phyloP scores from a whole-genome alignment of 2,888 invertebrate species.

The Pheosia gnoma region DNA sequence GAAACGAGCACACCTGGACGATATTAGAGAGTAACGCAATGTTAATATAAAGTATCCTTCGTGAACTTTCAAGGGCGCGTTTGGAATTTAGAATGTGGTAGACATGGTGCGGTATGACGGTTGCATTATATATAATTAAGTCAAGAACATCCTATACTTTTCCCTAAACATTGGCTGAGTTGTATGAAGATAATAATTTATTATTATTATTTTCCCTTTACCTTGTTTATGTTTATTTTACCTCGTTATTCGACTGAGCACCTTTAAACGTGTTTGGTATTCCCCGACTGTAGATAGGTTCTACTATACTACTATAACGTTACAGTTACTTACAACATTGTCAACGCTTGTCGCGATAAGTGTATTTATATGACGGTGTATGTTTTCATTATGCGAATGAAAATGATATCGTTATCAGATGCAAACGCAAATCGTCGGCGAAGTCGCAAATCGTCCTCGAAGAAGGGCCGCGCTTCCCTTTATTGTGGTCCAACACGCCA shows the following conservation, averaged over 20 bases:
- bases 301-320: neutral
- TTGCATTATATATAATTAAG: no score
- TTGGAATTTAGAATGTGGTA: neutral
- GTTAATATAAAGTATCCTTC: neutral
- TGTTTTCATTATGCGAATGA: conserved; percentile 5
- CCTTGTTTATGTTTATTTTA: no score
- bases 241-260: no score
- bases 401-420: conserved; percentile 8
- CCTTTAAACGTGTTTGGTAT: neutral
- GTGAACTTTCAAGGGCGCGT: neutral
- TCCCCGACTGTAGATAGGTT: neutral
- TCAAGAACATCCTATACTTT: no score
- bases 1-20: neutral
- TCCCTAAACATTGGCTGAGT: no score
- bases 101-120: no score
- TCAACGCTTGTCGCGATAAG: conserved; percentile 5
- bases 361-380: conserved; percentile 2
- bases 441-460: conserved; percentile 4
- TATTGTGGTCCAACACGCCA: conserved; percentile 1
- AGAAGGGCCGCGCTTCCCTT: neutral
- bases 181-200: no score
- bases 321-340: neutral
- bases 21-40: neutral
- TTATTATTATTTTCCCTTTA: no score
- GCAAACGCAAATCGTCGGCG: neutral